Conservation (phyloP, 1,140 invertebrate species). For the Vollenhovia emeryi region DNA sequence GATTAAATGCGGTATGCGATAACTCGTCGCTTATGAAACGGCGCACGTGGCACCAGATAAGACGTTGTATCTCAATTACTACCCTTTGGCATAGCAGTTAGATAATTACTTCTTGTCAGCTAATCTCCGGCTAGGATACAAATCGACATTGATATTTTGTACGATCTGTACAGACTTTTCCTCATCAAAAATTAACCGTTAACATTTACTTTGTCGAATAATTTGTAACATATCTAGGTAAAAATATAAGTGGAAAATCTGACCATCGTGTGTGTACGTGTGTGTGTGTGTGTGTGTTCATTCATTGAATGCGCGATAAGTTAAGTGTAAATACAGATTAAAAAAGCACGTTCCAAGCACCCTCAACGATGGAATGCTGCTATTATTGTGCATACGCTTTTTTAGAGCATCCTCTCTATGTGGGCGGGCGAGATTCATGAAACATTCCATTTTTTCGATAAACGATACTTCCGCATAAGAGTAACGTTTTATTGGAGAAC, state of each 20-base stretch:
- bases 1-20: neutral
- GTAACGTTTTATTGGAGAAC: constrained; percentile 53
- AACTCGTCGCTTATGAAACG: neutral
- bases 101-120: neutral
- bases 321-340: neutral
- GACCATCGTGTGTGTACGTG: neutral
- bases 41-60: neutral
- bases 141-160: neutral
- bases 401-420: neutral
- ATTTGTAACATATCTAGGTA: neutral
- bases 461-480: constrained; percentile 44
- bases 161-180: neutral
- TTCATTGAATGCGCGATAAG: constrained; percentile 2
- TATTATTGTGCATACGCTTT: neutral
- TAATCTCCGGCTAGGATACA: neutral
- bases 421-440: constrained; percentile 19
- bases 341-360: neutral
- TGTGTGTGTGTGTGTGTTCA: neutral
- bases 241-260: neutral
- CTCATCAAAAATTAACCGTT: neutral
- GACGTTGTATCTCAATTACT: neutral
- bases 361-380: constrained; percentile 3
- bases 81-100: neutral
- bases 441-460: constrained; percentile 52
- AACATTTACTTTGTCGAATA: neutral